Evolutionary conservation across 1,140 invertebrate species (phyloP).

Genomic region (Pachypeltis micranthus): DNA sequence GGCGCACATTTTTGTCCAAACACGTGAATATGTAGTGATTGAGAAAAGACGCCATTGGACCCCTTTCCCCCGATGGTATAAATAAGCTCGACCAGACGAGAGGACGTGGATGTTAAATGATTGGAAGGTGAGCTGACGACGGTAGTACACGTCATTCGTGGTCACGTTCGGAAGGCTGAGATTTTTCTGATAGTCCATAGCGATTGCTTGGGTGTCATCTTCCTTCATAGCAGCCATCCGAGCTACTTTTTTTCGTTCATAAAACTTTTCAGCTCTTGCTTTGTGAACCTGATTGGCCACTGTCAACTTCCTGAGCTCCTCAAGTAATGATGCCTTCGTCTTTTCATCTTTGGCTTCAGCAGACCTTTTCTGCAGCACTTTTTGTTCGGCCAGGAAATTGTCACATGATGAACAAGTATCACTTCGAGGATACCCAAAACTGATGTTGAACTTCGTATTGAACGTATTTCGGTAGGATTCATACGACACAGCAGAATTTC

Average conservation of each 20-base stretch:
- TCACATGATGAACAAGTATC: conserved; percentile 18
- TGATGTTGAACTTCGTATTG: conserved; percentile 15
- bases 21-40: too few relatives aligned
- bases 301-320: neutral
- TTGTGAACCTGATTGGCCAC: conserved; percentile 13
- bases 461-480: conserved; percentile 8
- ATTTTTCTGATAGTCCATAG: conserved; percentile 24
- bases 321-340: neutral
- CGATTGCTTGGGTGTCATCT: conserved; percentile 18
- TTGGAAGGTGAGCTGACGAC: conserved; percentile 21
- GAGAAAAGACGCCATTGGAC: too few relatives aligned
- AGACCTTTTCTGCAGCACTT: neutral
- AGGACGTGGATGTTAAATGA: conserved; percentile 24
- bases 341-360: neutral
- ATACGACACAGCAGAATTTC: neutral
- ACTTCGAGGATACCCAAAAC: conserved; percentile 18
- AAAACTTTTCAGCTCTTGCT: conserved; percentile 20
- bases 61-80: too few relatives aligned
- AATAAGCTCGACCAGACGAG: conserved; percentile 8
- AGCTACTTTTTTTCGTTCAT: conserved; percentile 4
- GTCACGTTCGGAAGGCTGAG: conserved; percentile 14
- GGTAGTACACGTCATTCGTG: conserved; percentile 25
- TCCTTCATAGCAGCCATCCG: neutral
- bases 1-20: too few relatives aligned
- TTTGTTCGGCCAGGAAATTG: neutral